Evolutionary conservation across 2,888 invertebrate genomes (phyloP).

Genomic region (Eurytoma adleriae): DNA sequence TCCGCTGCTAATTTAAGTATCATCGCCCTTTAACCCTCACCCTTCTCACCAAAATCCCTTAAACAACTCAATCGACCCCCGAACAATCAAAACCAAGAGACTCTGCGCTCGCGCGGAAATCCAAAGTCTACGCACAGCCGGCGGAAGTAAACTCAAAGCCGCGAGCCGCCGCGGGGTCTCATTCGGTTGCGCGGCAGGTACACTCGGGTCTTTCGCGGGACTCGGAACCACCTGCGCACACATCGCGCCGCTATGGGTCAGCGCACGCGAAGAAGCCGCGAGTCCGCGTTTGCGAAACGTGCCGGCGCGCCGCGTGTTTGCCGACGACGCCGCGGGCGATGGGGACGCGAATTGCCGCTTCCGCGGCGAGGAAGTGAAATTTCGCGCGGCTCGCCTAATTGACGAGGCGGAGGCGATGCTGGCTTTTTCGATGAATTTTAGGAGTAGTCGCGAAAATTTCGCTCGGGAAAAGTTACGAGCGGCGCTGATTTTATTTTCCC

Average conservation of each 20-base stretch:
- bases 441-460: too few species aligned
- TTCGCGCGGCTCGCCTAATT: slow-evolving; percentile 5
- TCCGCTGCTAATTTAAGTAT: neutral
- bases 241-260: slow-evolving; percentile 11
- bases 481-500: neutral
- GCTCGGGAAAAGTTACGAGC: too few species aligned
- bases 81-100: neutral
- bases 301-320: slow-evolving; percentile 1
- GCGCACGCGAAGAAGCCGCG: neutral
- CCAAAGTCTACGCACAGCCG: neutral
- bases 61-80: neutral
- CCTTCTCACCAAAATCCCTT: neutral
- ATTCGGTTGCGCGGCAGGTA: slow-evolving; percentile 27
- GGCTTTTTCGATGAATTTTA: too few species aligned
- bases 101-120: neutral
- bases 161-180: neutral
- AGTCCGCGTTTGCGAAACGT: slow-evolving; percentile 33
- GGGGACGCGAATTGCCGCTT: slow-evolving; percentile 9
- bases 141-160: slow-evolving; percentile 1
- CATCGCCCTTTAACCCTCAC: neutral
- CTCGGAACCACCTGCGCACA: neutral
- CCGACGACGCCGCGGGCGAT: slow-evolving; percentile 7
- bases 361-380: neutral
- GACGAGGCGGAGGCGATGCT: too few species aligned
- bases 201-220: slow-evolving; percentile 3